Evolutionary conservation across 2,113 vertebrate genomes (phyloP), one percentile per base, ranked within the genome.

Genomic region (Pangasianodon gigas): DNA sequence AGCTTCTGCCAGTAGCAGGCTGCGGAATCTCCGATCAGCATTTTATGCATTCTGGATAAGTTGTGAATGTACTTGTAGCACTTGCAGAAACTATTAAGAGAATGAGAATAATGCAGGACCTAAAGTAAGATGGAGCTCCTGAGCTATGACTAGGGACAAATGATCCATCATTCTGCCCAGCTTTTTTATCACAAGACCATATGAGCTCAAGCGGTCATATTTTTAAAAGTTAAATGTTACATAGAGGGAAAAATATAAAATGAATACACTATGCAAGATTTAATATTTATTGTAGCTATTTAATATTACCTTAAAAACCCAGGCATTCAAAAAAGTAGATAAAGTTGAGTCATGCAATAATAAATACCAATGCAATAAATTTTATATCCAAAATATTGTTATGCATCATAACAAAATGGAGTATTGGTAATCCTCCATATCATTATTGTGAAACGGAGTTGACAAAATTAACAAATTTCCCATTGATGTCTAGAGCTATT

Each of bases 1-100:
- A 84, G 51, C 51, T 89, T 84, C 54, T 44, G 65, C 37, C 80
- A 74, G 65, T 84, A 69, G 48, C 32, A 56, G 32, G 2, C 56
- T 87, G 41, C 21, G 74, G 44, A 87, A 87, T 84, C 80, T 69
- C 54, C 41, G 10, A 89, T 54, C 80, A 56, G 87, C 62, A 89
- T 29, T 89, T 89, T 44, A 84, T 89, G 51, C 37, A 74, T 44
- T 83, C 5, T 83, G 79, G 32, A 88, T 51, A 37, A 44, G 37
- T 44, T 74, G 24, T 29, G 32, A 89, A 74, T 54, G 32, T 74
- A 29, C 37, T 74, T 29, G 37, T 29, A 54, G 13, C 51, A 29
- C 21, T 84, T 41, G 48, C 62, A 54, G 13, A 83, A 81, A 48
- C 60, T 58, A 83, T 41, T 58, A 58, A 13, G 19, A 83, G 24